Conservation (phyloP, 2,113 vertebrate genomes). For the Ovibos moschatus region DNA sequence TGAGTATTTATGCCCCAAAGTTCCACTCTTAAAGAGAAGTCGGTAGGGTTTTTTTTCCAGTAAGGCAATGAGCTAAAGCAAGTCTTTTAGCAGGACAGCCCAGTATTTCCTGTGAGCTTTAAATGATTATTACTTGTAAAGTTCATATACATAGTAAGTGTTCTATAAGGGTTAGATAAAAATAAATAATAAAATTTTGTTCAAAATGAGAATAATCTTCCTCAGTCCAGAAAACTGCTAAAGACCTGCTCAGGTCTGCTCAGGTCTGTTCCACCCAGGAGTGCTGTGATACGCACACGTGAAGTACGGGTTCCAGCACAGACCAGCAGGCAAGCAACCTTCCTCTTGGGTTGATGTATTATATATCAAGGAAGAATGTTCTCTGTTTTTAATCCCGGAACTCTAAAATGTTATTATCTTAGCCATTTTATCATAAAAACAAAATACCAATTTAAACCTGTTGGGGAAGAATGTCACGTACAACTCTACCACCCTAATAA, state of each 20-base stretch:
- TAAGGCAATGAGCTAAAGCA: not conserved
- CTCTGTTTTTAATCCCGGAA: not conserved
- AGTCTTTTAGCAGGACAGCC: not conserved
- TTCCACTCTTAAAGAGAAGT: not conserved
- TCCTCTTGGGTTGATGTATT: not conserved
- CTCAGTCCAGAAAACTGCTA: not conserved
- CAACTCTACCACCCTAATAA: not conserved
- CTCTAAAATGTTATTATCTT: not conserved
- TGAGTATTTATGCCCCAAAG: not conserved
- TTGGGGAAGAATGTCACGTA: not conserved
- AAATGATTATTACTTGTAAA: not conserved
- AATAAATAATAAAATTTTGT: not conserved
- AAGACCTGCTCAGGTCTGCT: not conserved
- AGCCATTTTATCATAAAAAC: not conserved
- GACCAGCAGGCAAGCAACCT: not conserved
- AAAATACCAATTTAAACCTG: not conserved
- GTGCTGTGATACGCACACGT: not conserved
- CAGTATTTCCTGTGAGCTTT: not conserved
- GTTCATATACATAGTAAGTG: not conserved
- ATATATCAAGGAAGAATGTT: not conserved
- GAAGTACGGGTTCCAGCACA: accelerated
- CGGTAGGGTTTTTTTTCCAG: not conserved
- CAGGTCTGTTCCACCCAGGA: not conserved
- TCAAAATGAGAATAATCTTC: not conserved
- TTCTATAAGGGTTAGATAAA: not conserved